Conservation (phyloP, 2,797 vertebrate species). For the Onychomys leucogaster region DNA sequence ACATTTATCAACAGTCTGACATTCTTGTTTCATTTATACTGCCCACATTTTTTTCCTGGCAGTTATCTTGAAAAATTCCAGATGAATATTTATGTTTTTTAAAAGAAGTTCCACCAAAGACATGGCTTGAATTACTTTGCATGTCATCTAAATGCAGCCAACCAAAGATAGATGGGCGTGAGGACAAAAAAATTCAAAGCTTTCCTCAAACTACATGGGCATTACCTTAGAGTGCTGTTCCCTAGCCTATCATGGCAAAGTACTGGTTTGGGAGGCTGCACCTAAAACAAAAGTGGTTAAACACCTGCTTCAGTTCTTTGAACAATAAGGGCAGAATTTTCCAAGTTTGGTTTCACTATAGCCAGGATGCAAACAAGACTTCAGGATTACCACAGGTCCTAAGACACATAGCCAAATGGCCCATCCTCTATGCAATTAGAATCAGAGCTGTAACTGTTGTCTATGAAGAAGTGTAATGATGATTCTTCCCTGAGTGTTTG, state of each 20-base stretch:
- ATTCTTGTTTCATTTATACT: slow-evolving; percentile 62
- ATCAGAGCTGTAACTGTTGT: neutral
- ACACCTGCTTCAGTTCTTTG: neutral
- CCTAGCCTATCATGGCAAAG: neutral
- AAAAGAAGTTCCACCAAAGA: neutral
- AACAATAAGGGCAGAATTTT: neutral
- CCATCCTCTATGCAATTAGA: neutral
- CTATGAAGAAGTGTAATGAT: neutral
- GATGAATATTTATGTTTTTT: slow-evolving; percentile 62
- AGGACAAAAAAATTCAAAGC: neutral
- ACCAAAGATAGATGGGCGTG: neutral
- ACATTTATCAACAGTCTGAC: slow-evolving; percentile 50
- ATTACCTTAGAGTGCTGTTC: neutral
- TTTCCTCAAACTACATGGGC: neutral
- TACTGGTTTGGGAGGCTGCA: neutral
- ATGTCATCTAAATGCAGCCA: neutral
- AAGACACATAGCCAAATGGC: neutral
- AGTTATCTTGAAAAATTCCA: slow-evolving; percentile 61
- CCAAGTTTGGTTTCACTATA: neutral
- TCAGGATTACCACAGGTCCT: neutral
- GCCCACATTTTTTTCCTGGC: neutral
- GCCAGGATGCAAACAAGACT: neutral
- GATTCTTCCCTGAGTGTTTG: neutral
- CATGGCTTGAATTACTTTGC: slow-evolving; percentile 44
- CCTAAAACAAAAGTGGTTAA: neutral